Evolutionary conservation across 92 coral and sea anemone genomes (phyloP).

Genomic region (Scolanthus callimorphus): DNA sequence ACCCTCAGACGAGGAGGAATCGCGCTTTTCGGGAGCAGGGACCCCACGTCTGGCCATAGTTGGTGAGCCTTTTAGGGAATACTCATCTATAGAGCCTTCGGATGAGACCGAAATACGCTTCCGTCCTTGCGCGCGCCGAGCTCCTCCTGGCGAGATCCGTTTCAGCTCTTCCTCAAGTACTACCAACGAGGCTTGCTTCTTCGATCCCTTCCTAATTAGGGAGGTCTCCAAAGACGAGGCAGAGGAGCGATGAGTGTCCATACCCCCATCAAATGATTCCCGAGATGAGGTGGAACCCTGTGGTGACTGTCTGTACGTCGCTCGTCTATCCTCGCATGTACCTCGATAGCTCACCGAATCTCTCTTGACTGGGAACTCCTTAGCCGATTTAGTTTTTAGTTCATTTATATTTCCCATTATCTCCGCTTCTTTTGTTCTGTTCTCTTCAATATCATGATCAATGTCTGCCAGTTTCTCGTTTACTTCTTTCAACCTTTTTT

Average conservation of each 20-base stretch:
- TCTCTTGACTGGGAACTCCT: conserved; percentile 22
- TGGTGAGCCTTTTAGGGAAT: conserved; percentile 30
- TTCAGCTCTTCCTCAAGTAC: conserved; percentile 74
- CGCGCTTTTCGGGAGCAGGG: conserved; percentile 19
- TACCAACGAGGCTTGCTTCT: conserved; percentile 52
- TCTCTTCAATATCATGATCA: conserved; percentile 64
- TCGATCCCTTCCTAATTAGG: conserved; percentile 38
- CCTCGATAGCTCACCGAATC: conserved; percentile 12
- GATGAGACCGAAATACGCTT: conserved; percentile 68
- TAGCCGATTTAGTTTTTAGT: conserved; percentile 53
- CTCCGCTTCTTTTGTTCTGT: conserved; percentile 61
- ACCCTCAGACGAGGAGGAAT: conserved; percentile 48
- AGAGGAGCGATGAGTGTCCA: conserved; percentile 6
- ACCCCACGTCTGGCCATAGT: background rate
- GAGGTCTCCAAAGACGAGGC: conserved; percentile 29
- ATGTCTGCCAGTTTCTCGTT: conserved; percentile 62
- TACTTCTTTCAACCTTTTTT: conserved; percentile 62
- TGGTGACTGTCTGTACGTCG: conserved; percentile 42
- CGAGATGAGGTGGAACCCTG: conserved; percentile 73
- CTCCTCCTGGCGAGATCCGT: conserved; percentile 60
- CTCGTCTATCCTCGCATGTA: conserved; percentile 42
- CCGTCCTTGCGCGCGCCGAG: conserved; percentile 44
- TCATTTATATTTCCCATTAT: conserved; percentile 58
- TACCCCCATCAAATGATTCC: conserved; percentile 66
- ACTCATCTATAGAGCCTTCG: conserved; percentile 62